phyloP scores from a whole-genome alignment of 2,797 vertebrate species.

The Myotis findleyi region DNA sequence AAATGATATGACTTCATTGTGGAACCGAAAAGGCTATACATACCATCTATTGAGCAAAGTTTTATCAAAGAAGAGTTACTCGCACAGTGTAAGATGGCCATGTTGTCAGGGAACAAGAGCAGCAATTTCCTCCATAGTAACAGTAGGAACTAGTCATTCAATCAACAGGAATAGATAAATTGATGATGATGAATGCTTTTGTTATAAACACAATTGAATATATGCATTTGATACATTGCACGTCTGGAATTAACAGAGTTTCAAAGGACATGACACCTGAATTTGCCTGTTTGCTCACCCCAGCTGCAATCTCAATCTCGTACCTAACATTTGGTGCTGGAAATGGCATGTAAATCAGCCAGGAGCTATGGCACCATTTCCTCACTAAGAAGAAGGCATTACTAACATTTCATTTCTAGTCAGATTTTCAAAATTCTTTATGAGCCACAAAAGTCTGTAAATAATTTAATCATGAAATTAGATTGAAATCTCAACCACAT shows the following conservation, averaged over 20 bases:
- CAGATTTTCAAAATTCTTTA: background rate
- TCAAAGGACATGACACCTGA: background rate
- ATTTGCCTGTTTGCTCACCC: background rate
- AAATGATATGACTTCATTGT: background rate
- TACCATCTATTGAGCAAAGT: background rate
- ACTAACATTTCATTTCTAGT: constrained; percentile 20
- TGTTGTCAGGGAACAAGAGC: background rate
- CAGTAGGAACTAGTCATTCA: background rate
- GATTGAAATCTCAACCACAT: background rate
- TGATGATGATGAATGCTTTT: constrained; percentile 5
- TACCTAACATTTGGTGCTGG: background rate
- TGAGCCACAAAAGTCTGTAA: constrained; percentile 27
- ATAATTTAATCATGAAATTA: constrained; percentile 28
- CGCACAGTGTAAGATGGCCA: background rate
- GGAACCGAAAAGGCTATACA: background rate
- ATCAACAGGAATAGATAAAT: background rate
- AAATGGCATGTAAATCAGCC: constrained; percentile 43
- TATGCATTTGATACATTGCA: background rate
- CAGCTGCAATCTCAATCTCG: background rate
- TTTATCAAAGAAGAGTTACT: background rate
- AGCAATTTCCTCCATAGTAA: background rate
- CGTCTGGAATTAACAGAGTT: background rate
- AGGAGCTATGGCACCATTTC: background rate
- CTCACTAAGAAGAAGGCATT: background rate
- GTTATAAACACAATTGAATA: background rate